phyloP scores from a whole-genome alignment of 2,888 invertebrate genomes.

The Trissolcus japonicus region DNA sequence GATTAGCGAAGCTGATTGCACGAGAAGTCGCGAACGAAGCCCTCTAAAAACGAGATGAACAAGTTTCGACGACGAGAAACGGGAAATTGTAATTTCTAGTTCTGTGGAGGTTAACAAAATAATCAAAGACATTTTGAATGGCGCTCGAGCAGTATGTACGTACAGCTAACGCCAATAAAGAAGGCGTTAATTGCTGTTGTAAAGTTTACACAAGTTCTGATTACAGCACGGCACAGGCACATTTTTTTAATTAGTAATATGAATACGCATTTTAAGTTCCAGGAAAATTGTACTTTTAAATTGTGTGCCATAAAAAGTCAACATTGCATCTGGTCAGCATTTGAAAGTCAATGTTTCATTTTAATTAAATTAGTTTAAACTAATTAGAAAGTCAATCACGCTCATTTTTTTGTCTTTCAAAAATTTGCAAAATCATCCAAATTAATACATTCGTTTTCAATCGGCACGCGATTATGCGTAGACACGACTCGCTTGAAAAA shows the following conservation, averaged over 20 bases:
- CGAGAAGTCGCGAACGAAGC: constrained; percentile 6
- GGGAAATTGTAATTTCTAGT: neutral
- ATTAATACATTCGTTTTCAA: neutral
- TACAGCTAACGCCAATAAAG: constrained; percentile 63
- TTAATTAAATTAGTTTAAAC: too few relatives aligned
- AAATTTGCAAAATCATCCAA: neutral
- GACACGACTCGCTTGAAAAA: constrained; percentile 24
- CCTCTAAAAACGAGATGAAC: constrained; percentile 1
- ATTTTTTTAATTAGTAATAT: constrained; percentile 1
- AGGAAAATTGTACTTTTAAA: neutral
- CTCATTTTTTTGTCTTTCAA: neutral
- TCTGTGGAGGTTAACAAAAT: constrained; percentile 7
- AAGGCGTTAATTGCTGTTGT: constrained; percentile 66
- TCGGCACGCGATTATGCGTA: constrained; percentile 31
- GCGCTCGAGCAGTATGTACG: neutral
- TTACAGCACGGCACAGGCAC: constrained; percentile 20
- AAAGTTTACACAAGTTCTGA: constrained; percentile 56
- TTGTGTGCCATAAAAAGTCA: neutral
- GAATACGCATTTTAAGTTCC: neutral
- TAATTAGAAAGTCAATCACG: neutral
- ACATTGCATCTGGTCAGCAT: too few relatives aligned
- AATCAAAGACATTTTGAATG: constrained; percentile 2
- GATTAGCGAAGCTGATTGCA: constrained; percentile 18
- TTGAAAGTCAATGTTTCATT: too few relatives aligned
- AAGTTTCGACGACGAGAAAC: constrained; percentile 1